These are phyloP conservation scores for Pyrocephalus nanus DNA, from an alignment of 2,797 vertebrate genomes.

Conservation along the genomic window DNA sequence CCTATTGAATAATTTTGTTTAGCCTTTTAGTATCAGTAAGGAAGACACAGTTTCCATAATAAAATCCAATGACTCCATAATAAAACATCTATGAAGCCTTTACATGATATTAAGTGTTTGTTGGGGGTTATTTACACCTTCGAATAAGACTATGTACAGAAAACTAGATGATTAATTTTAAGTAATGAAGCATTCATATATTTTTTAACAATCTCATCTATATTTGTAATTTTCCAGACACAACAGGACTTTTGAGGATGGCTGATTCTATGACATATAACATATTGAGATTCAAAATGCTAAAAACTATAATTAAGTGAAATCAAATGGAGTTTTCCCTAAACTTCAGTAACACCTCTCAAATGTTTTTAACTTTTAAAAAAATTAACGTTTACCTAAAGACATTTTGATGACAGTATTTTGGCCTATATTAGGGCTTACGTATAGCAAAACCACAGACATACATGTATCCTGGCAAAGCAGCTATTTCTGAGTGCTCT, in stretches of 20 bases:
- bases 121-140: not conserved
- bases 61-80: not conserved
- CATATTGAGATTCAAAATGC: not conserved
- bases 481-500: not conserved
- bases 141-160: not conserved
- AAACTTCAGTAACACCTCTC: not conserved
- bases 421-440: not conserved
- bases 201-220: not conserved
- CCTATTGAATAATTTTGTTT: not conserved
- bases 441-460: not conserved
- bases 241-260: not conserved
- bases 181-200: not conserved
- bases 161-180: not conserved
- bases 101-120: fast-evolving
- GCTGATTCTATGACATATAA: not conserved
- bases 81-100: not conserved
- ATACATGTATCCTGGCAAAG: not conserved
- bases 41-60: not conserved
- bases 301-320: not conserved
- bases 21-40: not conserved
- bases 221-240: not conserved
- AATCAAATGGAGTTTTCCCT: not conserved
- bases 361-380: not conserved
- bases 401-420: not conserved
- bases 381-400: not conserved